Evolutionary conservation across 2,888 invertebrate genomes (phyloP).

Genomic region (Sepiola atlantica): DNA sequence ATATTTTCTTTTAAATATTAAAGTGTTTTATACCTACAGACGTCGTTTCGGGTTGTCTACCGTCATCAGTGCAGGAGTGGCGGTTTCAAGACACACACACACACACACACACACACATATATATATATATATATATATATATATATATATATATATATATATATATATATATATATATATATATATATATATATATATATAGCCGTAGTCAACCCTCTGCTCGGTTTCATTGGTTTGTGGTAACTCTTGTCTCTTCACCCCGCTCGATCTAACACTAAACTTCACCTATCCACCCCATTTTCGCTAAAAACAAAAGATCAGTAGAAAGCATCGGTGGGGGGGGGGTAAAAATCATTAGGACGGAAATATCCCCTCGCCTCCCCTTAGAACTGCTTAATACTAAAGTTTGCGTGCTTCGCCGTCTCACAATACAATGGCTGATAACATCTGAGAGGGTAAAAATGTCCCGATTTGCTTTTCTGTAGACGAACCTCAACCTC

Average conservation of each 20-base stretch:
- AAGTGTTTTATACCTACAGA: too few species aligned
- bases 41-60: too few species aligned
- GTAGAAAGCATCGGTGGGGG: slow-evolving; percentile 2
- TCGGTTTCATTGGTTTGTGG: not conserved
- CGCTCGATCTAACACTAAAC: not conserved
- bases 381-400: slow-evolving; percentile 32
- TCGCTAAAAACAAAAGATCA: slow-evolving; percentile 9
- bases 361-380: not conserved
- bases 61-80: too few species aligned
- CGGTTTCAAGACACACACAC: too few species aligned
- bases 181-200: too few species aligned
- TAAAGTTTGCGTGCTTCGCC: not conserved
- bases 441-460: not conserved
- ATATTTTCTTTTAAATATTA: too few species aligned
- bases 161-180: too few species aligned
- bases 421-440: not conserved
- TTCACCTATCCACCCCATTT: not conserved
- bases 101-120: too few species aligned
- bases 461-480: not conserved
- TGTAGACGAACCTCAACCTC: not conserved
- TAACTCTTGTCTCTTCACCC: not conserved
- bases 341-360: not conserved
- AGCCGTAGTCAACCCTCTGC: not conserved
- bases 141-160: too few species aligned
- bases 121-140: too few species aligned